Percentiles rank a stretch among this genome's conserved stretches.
Evolutionary conservation across 2,797 vertebrate genomes (phyloP).

Genomic region (Myotis planiceps): DNA sequence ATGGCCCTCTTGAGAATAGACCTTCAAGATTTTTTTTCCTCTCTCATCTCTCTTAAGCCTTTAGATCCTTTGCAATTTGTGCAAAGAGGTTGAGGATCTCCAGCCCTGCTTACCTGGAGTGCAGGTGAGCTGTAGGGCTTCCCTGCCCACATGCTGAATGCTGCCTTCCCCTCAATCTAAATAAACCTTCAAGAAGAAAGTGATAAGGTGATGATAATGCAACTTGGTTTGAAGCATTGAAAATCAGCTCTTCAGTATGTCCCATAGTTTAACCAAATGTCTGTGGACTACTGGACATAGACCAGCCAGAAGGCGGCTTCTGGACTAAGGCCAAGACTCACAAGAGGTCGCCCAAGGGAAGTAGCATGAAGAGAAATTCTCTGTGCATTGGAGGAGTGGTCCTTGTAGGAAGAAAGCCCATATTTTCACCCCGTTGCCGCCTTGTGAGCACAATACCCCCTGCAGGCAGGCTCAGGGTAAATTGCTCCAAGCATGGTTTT

Average conservation of each 20-base stretch:
- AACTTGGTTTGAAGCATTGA: background rate
- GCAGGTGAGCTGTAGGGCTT: background rate
- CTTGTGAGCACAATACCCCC: background rate
- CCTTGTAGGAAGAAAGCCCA: background rate
- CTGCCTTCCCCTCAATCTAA: background rate
- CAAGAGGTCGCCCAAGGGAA: no score
- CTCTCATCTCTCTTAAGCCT: background rate
- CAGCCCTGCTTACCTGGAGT: background rate
- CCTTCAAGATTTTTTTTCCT: background rate
- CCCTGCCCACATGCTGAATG: background rate
- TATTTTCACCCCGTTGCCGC: conserved; percentile 15
- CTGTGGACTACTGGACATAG: background rate
- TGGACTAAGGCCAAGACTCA: background rate
- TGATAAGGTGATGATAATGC: background rate
- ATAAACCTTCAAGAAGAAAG: background rate
- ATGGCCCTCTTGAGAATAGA: background rate
- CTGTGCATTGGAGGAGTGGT: background rate
- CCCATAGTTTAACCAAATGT: conserved; percentile 8
- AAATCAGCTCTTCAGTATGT: background rate
- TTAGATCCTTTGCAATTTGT: background rate
- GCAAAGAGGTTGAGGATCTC: background rate
- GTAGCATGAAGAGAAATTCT: background rate
- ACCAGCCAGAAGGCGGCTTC: background rate
- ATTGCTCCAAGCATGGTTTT: conserved; percentile 54
- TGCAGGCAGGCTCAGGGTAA: conserved; percentile 35